A percentile compares a stretch with the other conserved stretches of the same genome.
Evolutionary conservation across 2,113 vertebrate genomes (phyloP).

Genomic region (Ciconia stormi): DNA sequence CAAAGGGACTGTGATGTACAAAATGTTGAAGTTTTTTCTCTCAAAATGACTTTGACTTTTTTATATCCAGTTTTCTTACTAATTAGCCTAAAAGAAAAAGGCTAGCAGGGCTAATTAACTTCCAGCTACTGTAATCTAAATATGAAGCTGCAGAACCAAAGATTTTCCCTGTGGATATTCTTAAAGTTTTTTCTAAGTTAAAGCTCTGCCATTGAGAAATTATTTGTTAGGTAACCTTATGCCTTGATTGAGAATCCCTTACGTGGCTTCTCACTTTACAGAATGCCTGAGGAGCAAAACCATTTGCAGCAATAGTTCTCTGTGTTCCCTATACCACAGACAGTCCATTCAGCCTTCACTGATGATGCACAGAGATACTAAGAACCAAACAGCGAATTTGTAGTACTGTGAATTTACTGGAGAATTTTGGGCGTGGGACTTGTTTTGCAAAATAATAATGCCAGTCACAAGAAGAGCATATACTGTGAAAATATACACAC

Average conservation of each 20-base stretch:
- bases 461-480: neutral
- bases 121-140: conserved; percentile 56
- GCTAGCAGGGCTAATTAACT: conserved; percentile 74
- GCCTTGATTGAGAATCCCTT: neutral
- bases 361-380: neutral
- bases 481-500: neutral
- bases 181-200: conserved; percentile 8
- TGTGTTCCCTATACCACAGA: neutral
- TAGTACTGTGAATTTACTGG: neutral
- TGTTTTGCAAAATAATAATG: neutral
- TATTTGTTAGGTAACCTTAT: conserved; percentile 13
- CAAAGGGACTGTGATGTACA: conserved; percentile 37
- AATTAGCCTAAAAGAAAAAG: conserved; percentile 74
- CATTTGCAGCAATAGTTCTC: neutral
- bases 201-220: conserved; percentile 17
- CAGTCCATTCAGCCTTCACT: neutral
- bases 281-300: neutral
- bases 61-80: conserved; percentile 65
- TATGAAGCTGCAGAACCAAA: conserved; percentile 39
- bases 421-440: neutral
- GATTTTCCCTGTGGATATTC: conserved; percentile 39
- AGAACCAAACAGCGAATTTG: neutral
- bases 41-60: conserved; percentile 62
- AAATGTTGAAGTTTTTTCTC: conserved; percentile 42
- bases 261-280: neutral